A percentile compares a stretch with the other conserved stretches of the same genome.
These are phyloP conservation scores for Prunella strophiata DNA, from an alignment of 2,797 vertebrate genomes.

Conservation along the genomic window DNA sequence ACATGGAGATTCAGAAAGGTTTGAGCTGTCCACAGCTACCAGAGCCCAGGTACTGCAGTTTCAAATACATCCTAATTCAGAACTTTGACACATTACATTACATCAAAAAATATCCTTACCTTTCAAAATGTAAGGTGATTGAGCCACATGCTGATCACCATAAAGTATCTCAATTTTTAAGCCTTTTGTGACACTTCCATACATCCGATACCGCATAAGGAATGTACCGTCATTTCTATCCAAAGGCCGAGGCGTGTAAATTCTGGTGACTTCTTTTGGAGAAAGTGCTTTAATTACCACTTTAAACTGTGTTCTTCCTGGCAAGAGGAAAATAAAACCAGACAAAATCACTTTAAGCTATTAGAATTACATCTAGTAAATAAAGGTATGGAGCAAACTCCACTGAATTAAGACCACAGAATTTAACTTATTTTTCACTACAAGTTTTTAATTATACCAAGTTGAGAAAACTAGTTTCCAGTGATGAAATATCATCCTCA, in stretches of 20 bases:
- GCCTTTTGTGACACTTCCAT: slow-evolving; percentile 80
- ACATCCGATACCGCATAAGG: slow-evolving; percentile 88
- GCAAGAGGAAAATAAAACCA: slow-evolving; percentile 27
- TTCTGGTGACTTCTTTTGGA: slow-evolving; percentile 80
- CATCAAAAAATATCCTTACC: slow-evolving; percentile 70
- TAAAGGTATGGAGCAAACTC: background rate
- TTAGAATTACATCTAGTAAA: background rate
- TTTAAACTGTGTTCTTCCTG: slow-evolving; percentile 84
- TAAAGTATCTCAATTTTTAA: slow-evolving; percentile 86
- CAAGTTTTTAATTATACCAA: background rate
- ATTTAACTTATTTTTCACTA: background rate
- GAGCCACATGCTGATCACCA: slow-evolving; percentile 80
- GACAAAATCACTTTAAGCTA: background rate
- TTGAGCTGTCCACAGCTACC: background rate
- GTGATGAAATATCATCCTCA: background rate
- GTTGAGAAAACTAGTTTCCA: background rate
- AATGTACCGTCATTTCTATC: slow-evolving; percentile 92
- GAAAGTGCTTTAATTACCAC: slow-evolving; percentile 85
- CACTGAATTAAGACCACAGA: background rate
- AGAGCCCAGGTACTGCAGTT: background rate
- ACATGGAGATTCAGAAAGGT: background rate
- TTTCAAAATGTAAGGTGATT: slow-evolving; percentile 87
- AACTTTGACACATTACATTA: background rate
- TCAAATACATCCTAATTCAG: background rate
- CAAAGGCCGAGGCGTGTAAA: slow-evolving; percentile 85